A percentile compares a stretch with the other conserved stretches of the same genome.
Conservation (phyloP, 2,888 invertebrate genomes). For the Zygogramma bicolorata region DNA sequence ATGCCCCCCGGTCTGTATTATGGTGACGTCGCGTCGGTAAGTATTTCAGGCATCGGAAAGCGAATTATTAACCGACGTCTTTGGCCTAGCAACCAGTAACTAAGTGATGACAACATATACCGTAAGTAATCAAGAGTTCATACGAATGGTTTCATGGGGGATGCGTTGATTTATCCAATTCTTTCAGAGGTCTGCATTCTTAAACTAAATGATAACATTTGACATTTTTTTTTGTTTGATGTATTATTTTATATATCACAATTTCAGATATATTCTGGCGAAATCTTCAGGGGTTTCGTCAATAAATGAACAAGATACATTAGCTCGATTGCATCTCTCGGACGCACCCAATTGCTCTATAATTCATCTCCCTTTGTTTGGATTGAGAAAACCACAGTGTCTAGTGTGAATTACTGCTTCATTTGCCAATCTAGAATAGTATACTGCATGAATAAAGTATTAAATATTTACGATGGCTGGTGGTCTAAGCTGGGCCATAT, state of each 20-base stretch:
- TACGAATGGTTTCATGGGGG: too few relatives aligned
- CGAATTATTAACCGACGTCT: too few relatives aligned
- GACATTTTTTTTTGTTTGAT: too few relatives aligned
- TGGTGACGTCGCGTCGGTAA: too few relatives aligned
- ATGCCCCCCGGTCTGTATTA: too few relatives aligned
- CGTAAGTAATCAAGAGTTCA: too few relatives aligned
- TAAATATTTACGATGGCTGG: slow-evolving; percentile 41
- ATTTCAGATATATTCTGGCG: background rate
- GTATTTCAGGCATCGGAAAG: too few relatives aligned
- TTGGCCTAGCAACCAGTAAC: background rate
- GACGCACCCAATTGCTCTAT: slow-evolving; percentile 45
- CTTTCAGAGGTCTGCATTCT: too few relatives aligned
- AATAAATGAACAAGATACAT: slow-evolving; percentile 60
- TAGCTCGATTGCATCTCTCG: slow-evolving; percentile 59
- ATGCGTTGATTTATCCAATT: too few relatives aligned
- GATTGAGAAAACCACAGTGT: slow-evolving; percentile 58
- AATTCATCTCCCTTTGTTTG: slow-evolving; percentile 60
- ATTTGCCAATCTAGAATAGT: slow-evolving; percentile 50
- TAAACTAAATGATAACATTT: too few relatives aligned
- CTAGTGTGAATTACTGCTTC: slow-evolving; percentile 56
- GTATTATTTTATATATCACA: too few relatives aligned
- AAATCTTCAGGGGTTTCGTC: slow-evolving; percentile 6
- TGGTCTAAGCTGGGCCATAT: slow-evolving; percentile 16
- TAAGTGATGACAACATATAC: background rate
- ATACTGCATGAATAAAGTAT: slow-evolving; percentile 34